Evolutionary conservation across 2,888 invertebrate genomes (phyloP).

Genomic region (Sclerodermus sp.): DNA sequence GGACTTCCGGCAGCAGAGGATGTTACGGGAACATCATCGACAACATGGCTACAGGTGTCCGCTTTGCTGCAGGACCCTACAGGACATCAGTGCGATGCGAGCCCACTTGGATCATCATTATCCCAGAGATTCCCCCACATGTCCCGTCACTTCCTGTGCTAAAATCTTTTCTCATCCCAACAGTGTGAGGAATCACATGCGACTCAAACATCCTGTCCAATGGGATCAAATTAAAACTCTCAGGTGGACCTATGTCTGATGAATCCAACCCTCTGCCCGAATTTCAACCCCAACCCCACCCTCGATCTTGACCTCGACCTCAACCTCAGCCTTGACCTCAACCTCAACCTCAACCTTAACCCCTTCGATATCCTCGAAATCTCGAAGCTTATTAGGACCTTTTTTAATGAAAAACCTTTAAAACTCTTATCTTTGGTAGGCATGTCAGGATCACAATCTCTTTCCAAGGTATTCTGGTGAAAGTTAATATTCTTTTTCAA

Average conservation of each 20-base stretch:
- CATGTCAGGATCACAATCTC: no score
- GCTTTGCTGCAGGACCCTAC: conserved; percentile 70
- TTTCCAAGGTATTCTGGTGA: no score
- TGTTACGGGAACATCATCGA: conserved; percentile 49
- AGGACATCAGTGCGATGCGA: conserved; percentile 69
- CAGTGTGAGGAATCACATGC: conserved; percentile 85
- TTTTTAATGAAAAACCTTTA: no score
- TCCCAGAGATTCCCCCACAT: conserved; percentile 80
- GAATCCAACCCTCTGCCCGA: not conserved
- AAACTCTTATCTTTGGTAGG: no score
- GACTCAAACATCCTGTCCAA: conserved; percentile 77
- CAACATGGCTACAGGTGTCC: conserved; percentile 68
- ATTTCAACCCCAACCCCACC: not conserved
- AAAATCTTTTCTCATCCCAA: conserved; percentile 81
- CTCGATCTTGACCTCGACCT: no score
- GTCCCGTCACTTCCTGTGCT: conserved; percentile 76
- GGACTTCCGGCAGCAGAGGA: conserved; percentile 46
- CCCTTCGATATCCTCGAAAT: no score
- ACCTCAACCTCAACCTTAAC: no score
- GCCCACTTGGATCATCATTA: conserved; percentile 81
- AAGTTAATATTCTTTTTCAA: no score
- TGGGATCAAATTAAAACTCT: conserved; percentile 84
- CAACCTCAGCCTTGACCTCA: no score
- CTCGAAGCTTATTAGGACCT: no score
- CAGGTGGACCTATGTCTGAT: conserved; percentile 70